A percentile compares a stretch with the other conserved stretches of the same genome.
phyloP scores from a whole-genome alignment of 2,797 vertebrate species.

The Todus mexicanus region DNA sequence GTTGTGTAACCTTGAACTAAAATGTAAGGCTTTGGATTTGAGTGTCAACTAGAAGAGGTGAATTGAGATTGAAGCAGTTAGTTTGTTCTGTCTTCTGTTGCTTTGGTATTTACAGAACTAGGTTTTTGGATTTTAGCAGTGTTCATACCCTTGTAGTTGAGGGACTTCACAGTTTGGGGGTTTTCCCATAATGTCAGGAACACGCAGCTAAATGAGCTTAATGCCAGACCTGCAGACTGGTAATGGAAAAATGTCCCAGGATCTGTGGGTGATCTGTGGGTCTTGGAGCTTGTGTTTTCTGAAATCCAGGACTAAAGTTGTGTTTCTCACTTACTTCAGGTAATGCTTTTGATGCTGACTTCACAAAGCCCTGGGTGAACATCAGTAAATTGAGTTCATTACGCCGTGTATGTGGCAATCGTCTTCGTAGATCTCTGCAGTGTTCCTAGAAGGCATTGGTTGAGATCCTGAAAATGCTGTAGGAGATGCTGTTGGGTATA shows the following conservation, averaged over 20 bases:
- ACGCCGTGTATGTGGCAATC: fast-evolving
- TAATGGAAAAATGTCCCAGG: neutral
- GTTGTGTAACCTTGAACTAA: neutral
- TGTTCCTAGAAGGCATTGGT: neutral
- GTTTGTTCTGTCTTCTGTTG: neutral
- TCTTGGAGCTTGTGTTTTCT: neutral
- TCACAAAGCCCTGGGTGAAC: neutral
- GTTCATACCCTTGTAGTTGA: neutral
- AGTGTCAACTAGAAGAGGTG: neutral
- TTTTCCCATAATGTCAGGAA: neutral
- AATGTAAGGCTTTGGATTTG: neutral
- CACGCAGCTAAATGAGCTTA: neutral
- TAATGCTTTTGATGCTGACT: neutral
- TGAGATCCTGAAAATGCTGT: neutral
- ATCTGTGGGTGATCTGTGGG: neutral
- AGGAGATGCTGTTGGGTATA: neutral
- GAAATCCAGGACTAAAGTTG: neutral
- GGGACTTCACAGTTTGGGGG: neutral
- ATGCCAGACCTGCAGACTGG: fast-evolving
- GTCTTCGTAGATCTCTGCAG: fast-evolving
- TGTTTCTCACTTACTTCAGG: neutral
- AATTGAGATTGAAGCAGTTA: neutral
- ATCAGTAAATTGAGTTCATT: neutral
- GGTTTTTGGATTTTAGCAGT: neutral
- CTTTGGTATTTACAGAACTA: neutral